Evolutionary conservation across 2,888 invertebrate genomes (phyloP), one percentile per base, ranked within the genome.

Genomic region (Lampropteryx suffumata): DNA sequence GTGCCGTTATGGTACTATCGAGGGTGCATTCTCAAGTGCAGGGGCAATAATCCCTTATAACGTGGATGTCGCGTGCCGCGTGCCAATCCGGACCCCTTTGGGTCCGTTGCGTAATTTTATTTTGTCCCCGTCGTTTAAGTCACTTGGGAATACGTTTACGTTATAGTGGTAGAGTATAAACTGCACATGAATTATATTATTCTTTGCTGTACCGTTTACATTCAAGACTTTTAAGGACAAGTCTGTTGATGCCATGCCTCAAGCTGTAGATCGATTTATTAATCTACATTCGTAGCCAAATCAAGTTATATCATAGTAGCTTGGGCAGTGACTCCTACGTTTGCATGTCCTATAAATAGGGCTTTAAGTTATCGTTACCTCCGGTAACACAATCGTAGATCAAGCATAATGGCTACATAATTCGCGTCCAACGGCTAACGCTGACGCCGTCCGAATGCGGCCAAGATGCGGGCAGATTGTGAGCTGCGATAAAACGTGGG

Each of bases 1-100:
- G 70, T 74, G 71, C 64, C 70, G 65, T 62, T 69, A 70, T 65
- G 59, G 57, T 64, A 68, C 62, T 64, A 64, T 64, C 62, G 80
- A 69, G 86, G 86, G 87, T 87, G 86, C 85, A 85, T 83, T 79
- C 74, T 77, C 67, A 73, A 85, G 83, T 80, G 81, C 76, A 79
- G 71, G 51, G 71, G 73, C 79, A 84, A 79, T 84, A 87, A 87
- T 87, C 83, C 81, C 75, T 70, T 77, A 69, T 76, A 81, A 76
- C 78, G 76, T 75, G 77, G 74, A 74, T 62, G 82, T 80, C 79
- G 82, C 79, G 78, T 82, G 78, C 70, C 30, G 30, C 27, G n/a
- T n/a, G n/a, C n/a, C n/a, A n/a, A n/a, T n/a, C 66, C 63, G 56
- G 54, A 59, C 67, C 74, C 71, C 73, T 70, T 57, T 43, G 41